These are phyloP conservation scores for Papilio polytes DNA, from an alignment of 1,140 invertebrate genomes.

Conservation along the genomic window DNA sequence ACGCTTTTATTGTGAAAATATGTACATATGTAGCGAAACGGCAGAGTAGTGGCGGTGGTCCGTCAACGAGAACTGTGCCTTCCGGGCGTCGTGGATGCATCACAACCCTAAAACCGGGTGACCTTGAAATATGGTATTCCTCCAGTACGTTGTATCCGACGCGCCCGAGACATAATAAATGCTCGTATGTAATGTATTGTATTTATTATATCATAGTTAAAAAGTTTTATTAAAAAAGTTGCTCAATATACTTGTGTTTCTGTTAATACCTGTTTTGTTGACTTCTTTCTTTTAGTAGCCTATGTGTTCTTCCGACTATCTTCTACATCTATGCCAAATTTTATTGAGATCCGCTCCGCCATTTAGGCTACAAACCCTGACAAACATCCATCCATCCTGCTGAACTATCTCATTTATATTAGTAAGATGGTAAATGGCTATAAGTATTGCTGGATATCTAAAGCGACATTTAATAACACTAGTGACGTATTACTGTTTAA, in stretches of 20 bases:
- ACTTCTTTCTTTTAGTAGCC: not conserved
- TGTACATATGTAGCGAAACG: slow-evolving; percentile 27
- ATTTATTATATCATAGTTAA: slow-evolving; percentile 81
- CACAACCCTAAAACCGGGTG: not conserved
- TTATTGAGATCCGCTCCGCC: no score
- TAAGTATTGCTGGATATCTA: no score
- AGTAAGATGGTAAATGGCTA: no score
- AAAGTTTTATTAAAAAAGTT: slow-evolving; percentile 80
- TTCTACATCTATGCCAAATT: no score
- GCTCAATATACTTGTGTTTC: slow-evolving; percentile 69
- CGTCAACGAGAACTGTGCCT: slow-evolving; percentile 68
- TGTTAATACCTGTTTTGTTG: slow-evolving; percentile 21
- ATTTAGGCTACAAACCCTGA: no score
- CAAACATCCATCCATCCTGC: no score
- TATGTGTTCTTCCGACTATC: no score
- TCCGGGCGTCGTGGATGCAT: slow-evolving; percentile 51
- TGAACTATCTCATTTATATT: no score
- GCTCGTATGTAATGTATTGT: slow-evolving; percentile 80
- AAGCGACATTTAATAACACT: no score
- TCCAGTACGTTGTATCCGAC: slow-evolving; percentile 15
- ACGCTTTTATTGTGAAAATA: not conserved
- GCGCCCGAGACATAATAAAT: slow-evolving; percentile 69
- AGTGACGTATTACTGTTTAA: no score
- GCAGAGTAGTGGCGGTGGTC: slow-evolving; percentile 11
- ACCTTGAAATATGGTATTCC: no score